These are phyloP conservation scores for human (Homo sapiens) DNA, from an alignment of 2,113 vertebrate genomes.

Conservation along the genomic window GRCh38 chr3:48804501-48805000, in stretches of 20 bases:
- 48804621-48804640: not conserved
- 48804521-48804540: not conserved
- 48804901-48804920: not conserved
- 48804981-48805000: too few relatives aligned
- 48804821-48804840: not conserved
- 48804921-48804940: not conserved
- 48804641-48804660: not conserved
- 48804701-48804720: not conserved
- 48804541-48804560: not conserved
- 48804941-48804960: not conserved
- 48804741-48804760: not conserved
- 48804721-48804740: not conserved
- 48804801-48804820: not conserved
- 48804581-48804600: not conserved
- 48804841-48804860: not conserved
- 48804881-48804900: not conserved
- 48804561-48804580: not conserved
- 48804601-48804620: not conserved
- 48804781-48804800: not conserved
- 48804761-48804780: not conserved
- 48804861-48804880: not conserved
- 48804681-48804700: not conserved
- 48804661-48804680: not conserved
- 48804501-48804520: not conserved
- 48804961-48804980: too few relatives aligned